These are phyloP conservation scores for Amphipyra tragopoginis DNA, from an alignment of 2,888 invertebrate genomes.

Conservation along the genomic window DNA sequence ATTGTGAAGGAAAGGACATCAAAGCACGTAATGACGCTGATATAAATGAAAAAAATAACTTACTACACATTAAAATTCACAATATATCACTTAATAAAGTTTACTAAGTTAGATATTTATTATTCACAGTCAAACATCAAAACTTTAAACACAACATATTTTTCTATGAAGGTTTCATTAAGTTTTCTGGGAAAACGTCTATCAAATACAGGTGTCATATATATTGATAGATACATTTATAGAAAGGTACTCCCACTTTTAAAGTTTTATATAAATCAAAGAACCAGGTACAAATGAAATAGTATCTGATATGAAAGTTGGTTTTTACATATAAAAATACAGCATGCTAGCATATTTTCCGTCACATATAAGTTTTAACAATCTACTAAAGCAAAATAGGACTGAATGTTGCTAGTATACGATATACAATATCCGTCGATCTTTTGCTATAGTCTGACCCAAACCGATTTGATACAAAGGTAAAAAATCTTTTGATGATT, in stretches of 20 bases:
- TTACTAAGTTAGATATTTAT: constrained; percentile 23
- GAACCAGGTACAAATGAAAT: constrained; percentile 10
- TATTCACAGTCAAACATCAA: constrained; percentile 35
- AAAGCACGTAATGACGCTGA: too few species aligned
- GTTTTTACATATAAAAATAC: background rate
- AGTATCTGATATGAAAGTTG: background rate
- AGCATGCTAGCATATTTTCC: too few species aligned
- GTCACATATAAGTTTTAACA: too few species aligned
- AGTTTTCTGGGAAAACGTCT: constrained; percentile 52
- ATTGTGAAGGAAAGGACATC: too few species aligned
- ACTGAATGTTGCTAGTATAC: too few species aligned
- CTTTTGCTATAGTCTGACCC: too few species aligned
- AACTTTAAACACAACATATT: constrained; percentile 35
- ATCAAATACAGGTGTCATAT: constrained; percentile 53
- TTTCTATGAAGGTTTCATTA: constrained; percentile 38
- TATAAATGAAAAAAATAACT: background rate
- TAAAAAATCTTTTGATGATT: too few species aligned
- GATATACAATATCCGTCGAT: too few species aligned
- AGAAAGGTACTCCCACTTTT: constrained; percentile 24
- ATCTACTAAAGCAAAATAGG: too few species aligned
- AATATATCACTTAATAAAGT: constrained; percentile 9
- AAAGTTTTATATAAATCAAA: constrained; percentile 21
- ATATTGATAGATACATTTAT: constrained; percentile 46
- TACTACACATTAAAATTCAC: constrained; percentile 3
- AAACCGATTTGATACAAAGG: too few species aligned